A percentile compares a stretch with the other conserved stretches of the same genome.
Evolutionary conservation across 2,888 invertebrate genomes (phyloP).

Genomic region (Heteromyza rotundicornis): DNA sequence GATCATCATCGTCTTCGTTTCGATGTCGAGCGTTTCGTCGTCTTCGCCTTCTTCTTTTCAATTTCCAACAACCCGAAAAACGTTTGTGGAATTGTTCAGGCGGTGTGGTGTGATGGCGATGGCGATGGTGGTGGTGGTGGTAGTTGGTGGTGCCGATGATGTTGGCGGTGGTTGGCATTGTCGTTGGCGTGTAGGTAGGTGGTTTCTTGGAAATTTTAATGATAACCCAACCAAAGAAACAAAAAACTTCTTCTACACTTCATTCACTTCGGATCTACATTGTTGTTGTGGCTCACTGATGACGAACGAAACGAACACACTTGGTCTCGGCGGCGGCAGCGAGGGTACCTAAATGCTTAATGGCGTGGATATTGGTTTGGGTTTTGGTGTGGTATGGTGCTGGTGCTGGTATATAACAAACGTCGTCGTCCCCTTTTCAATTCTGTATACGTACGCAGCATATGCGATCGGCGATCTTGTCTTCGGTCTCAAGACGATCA

Average conservation of each 20-base stretch:
- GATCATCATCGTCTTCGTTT: neutral
- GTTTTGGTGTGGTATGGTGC: neutral
- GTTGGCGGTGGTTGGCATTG: conserved; percentile 28
- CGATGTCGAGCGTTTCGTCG: neutral
- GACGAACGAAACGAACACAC: no score
- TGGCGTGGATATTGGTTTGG: neutral
- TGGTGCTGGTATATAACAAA: neutral
- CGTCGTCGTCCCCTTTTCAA: neutral
- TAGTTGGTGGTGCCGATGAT: no score
- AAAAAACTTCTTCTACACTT: conserved; percentile 1
- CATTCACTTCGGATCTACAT: no score
- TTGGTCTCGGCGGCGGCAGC: neutral
- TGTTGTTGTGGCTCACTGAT: conserved; percentile 11
- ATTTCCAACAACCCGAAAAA: neutral
- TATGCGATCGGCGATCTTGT: no score
- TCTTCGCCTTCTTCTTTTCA: neutral
- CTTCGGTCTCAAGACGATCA: conserved; percentile 2
- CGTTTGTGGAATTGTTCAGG: conserved; percentile 1
- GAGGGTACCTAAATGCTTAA: conserved; percentile 4
- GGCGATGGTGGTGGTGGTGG: conserved; percentile 9
- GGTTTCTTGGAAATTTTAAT: conserved; percentile 44
- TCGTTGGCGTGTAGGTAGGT: conserved; percentile 39
- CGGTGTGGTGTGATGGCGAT: no score
- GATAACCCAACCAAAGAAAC: conserved; percentile 30
- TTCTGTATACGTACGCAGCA: conserved; percentile 5